phyloP scores from a whole-genome alignment of 2,888 invertebrate species.

The Bruchidius siliquastri region DNA sequence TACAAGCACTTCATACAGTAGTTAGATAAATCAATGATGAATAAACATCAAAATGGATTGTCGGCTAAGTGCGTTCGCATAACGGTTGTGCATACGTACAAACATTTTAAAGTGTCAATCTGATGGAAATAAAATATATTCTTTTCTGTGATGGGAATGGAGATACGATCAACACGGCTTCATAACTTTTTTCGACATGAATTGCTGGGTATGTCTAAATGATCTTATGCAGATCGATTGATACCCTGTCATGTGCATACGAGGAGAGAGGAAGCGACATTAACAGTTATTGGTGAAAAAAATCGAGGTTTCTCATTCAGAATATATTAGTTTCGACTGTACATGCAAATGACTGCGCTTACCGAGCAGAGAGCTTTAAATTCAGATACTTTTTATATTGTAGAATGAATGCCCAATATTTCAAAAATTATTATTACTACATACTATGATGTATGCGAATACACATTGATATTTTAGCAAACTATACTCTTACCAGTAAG shows the following conservation, averaged over 20 bases:
- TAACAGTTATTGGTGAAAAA: not conserved
- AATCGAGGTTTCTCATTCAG: not conserved
- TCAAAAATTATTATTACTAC: too few relatives aligned
- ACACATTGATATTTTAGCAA: too few relatives aligned
- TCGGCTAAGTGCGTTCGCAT: not conserved
- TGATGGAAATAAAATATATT: not conserved
- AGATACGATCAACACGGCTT: not conserved
- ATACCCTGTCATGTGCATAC: not conserved
- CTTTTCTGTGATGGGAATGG: not conserved
- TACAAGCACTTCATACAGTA: not conserved
- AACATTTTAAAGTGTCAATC: not conserved
- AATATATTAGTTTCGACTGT: not conserved
- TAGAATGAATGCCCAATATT: too few relatives aligned
- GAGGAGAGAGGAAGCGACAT: not conserved
- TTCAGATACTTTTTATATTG: too few relatives aligned
- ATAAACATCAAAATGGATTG: not conserved
- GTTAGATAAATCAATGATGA: not conserved
- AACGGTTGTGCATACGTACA: not conserved
- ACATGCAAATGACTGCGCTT: not conserved
- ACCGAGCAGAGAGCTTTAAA: too few relatives aligned
- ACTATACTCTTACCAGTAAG: too few relatives aligned
- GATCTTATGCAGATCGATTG: not conserved
- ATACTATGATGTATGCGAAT: too few relatives aligned
- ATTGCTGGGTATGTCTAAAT: not conserved
- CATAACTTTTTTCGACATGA: not conserved